Conservation (phyloP, 2,888 invertebrate genomes). For the Dasysyrphus tricinctus region DNA sequence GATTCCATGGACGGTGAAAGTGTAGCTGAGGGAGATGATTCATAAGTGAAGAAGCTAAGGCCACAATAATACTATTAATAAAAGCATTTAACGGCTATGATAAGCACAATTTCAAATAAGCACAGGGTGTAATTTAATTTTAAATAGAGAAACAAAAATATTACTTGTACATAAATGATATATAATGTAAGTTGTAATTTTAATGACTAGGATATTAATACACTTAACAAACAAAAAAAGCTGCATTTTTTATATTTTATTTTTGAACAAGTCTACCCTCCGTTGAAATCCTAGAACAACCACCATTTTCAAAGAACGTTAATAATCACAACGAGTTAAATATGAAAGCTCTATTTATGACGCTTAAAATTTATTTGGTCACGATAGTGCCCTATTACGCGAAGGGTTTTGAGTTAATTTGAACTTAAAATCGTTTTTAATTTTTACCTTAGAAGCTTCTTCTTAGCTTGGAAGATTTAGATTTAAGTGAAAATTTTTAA, state of each 20-base stretch:
- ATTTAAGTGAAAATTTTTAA: too few relatives aligned
- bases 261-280: too few relatives aligned
- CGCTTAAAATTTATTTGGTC: too few relatives aligned
- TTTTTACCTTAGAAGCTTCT: too few relatives aligned
- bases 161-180: constrained; percentile 66
- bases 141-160: constrained; percentile 40
- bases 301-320: too few relatives aligned
- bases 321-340: too few relatives aligned
- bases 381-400: too few relatives aligned
- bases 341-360: too few relatives aligned
- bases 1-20: constrained; percentile 83
- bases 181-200: constrained; percentile 56
- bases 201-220: constrained; percentile 46
- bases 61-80: background rate
- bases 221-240: constrained; percentile 29
- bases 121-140: constrained; percentile 67
- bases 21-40: constrained; percentile 81
- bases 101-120: constrained; percentile 58
- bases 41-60: constrained; percentile 77
- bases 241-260: background rate
- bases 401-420: too few relatives aligned
- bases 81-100: constrained; percentile 29
- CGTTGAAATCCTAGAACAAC: too few relatives aligned
- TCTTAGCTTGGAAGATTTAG: too few relatives aligned
- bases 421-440: too few relatives aligned